phyloP scores from a whole-genome alignment of 2,888 invertebrate genomes.

The Coecobrya sp. region DNA sequence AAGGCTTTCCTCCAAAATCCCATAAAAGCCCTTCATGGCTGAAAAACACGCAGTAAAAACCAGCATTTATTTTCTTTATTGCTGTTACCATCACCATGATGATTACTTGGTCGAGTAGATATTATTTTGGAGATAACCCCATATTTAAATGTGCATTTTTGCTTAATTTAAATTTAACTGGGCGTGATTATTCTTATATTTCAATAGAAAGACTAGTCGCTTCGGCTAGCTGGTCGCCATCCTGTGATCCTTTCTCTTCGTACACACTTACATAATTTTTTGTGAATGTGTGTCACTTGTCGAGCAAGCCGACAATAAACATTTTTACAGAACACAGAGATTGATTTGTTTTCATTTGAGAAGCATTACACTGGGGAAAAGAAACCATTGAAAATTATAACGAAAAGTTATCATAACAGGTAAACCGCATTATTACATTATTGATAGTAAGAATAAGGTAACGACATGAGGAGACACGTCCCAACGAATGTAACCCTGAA shows the following conservation, averaged over 20 bases:
- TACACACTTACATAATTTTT: slow-evolving; percentile 20
- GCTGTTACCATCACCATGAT: slow-evolving; percentile 2
- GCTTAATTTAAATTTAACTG: slow-evolving; percentile 50
- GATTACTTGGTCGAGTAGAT: slow-evolving; percentile 7
- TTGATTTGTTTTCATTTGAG: slow-evolving; percentile 21
- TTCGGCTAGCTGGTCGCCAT: background rate
- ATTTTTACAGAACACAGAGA: background rate
- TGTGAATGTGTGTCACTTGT: slow-evolving; percentile 44
- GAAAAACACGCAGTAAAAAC: slow-evolving; percentile 52
- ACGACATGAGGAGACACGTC: slow-evolving; percentile 20
- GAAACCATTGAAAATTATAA: background rate
- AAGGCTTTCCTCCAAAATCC: slow-evolving; percentile 28
- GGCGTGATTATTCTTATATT: slow-evolving; percentile 18
- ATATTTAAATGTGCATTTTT: slow-evolving; percentile 42
- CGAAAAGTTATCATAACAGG: slow-evolving; percentile 11
- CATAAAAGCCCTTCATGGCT: slow-evolving; percentile 40
- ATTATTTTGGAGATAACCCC: background rate
- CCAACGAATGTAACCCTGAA: slow-evolving; percentile 27
- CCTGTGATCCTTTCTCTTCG: background rate
- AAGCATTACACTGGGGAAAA: background rate
- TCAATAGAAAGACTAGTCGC: slow-evolving; percentile 6
- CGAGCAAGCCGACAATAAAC: slow-evolving; percentile 37
- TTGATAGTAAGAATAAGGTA: background rate
- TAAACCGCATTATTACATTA: background rate
- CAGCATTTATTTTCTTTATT: slow-evolving; percentile 41